Conservation (phyloP, 2,113 vertebrate genomes). For the Rhabdornis inornatus region DNA sequence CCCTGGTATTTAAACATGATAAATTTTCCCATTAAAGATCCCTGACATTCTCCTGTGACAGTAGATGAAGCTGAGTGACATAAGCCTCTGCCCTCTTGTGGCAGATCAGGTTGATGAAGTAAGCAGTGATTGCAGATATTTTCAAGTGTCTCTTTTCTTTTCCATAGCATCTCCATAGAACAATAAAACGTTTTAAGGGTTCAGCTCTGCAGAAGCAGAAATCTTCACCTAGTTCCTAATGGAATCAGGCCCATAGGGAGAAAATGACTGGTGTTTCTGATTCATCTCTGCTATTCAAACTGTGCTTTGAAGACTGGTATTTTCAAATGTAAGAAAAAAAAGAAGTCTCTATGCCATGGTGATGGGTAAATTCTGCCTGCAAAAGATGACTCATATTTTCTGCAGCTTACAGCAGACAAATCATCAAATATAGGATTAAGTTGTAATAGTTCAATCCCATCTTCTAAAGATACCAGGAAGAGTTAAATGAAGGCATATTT, state of each 20-base stretch:
- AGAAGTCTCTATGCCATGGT: background rate
- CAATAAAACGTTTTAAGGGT: background rate
- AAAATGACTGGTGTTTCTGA: background rate
- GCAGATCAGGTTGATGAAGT: background rate
- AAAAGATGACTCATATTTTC: background rate
- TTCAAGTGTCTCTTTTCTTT: background rate
- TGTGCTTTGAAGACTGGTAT: background rate
- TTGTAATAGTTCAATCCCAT: background rate
- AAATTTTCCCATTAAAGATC: background rate
- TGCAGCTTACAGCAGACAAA: background rate
- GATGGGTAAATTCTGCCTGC: background rate
- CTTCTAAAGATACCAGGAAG: background rate
- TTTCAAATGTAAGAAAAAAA: background rate
- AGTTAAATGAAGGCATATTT: background rate
- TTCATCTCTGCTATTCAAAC: background rate
- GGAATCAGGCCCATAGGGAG: background rate
- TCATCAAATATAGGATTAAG: background rate
- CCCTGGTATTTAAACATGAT: background rate
- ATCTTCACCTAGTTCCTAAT: background rate
- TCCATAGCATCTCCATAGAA: background rate
- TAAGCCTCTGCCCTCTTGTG: conserved; percentile 45
- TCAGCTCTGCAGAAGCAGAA: background rate
- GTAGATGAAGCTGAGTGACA: background rate
- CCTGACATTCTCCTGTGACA: background rate
- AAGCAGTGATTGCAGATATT: background rate